These are phyloP conservation scores for Todus mexicanus DNA, from an alignment of 2,797 vertebrate genomes.

Conservation along the genomic window DNA sequence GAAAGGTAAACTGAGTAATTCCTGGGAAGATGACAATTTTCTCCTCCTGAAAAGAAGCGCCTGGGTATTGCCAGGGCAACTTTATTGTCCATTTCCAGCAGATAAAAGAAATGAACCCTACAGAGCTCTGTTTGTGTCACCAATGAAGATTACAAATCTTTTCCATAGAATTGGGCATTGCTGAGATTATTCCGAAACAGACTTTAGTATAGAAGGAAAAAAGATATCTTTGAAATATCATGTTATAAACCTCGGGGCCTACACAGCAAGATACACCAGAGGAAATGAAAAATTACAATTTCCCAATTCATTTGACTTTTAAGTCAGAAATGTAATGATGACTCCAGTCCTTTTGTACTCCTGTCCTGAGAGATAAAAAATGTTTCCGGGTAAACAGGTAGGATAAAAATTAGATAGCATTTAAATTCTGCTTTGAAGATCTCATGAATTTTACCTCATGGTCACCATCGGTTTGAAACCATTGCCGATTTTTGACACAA, in stretches of 20 bases:
- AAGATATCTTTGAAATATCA: background rate
- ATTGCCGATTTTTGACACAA: background rate
- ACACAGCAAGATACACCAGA: background rate
- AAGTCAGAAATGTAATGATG: background rate
- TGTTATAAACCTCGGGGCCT: background rate
- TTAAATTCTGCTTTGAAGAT: background rate
- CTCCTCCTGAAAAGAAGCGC: background rate
- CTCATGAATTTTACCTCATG: background rate
- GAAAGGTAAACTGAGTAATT: conserved; percentile 39
- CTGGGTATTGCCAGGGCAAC: background rate
- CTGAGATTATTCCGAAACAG: background rate
- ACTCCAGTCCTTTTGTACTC: background rate
- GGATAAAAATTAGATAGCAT: background rate
- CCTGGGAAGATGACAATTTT: conserved; percentile 13
- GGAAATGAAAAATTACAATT: background rate
- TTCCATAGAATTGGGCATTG: background rate
- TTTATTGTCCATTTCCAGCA: background rate
- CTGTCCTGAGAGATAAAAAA: background rate
- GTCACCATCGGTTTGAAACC: background rate
- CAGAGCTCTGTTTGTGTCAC: background rate
- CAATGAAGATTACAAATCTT: background rate
- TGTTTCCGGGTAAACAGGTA: background rate
- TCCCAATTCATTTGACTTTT: background rate
- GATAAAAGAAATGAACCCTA: background rate
- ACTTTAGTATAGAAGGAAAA: background rate